Evolutionary conservation across 2,797 vertebrate genomes (phyloP).

Genomic region (Crossoptilon crossoptilon): DNA sequence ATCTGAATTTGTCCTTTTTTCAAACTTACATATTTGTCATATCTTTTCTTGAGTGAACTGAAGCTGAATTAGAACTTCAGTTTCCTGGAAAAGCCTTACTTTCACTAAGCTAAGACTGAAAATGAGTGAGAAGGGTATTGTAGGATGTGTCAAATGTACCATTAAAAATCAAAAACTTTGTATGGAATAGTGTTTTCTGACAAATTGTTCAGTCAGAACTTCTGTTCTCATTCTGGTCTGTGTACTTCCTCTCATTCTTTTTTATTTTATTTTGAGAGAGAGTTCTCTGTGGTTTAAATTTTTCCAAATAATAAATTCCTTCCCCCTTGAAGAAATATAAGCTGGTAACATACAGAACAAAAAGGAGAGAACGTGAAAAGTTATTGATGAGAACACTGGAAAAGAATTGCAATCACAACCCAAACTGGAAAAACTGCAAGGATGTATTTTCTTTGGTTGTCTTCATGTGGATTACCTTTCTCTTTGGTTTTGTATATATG

Average conservation of each 20-base stretch:
- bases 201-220: background rate
- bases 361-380: background rate
- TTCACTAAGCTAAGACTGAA: background rate
- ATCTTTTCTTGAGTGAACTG: background rate
- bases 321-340: background rate
- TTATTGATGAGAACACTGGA: background rate
- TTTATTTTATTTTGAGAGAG: background rate
- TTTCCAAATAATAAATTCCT: constrained; percentile 2
- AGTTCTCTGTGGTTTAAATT: background rate
- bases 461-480: background rate
- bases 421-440: background rate
- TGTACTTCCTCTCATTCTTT: background rate
- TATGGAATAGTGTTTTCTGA: background rate
- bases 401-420: background rate
- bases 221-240: background rate
- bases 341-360: background rate
- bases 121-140: background rate
- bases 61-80: background rate
- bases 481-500: background rate
- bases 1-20: too few relatives aligned
- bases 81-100: background rate
- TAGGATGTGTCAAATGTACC: background rate
- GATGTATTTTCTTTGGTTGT: background rate
- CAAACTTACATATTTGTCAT: background rate
- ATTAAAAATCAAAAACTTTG: background rate